Conservation (phyloP, 2,113 vertebrate genomes). For the Anas platyrhynchos region DNA sequence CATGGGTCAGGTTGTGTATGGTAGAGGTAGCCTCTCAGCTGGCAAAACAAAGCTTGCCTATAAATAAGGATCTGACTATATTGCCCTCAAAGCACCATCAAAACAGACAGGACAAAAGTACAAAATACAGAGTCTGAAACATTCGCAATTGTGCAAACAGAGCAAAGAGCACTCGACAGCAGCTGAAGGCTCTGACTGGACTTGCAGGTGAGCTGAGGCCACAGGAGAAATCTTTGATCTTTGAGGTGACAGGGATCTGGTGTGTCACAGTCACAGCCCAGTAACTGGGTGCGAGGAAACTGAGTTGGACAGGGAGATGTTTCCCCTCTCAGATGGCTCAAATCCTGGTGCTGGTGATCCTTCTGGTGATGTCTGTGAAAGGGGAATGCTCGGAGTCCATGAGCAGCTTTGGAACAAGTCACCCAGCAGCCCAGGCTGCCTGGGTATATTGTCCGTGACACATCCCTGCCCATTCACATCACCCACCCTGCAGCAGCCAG, state of each 20-base stretch:
- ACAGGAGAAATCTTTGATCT: not conserved
- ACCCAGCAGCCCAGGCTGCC: not conserved
- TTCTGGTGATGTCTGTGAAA: not conserved
- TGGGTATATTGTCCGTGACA: not conserved
- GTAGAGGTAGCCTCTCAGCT: not conserved
- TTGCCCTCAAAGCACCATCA: not conserved
- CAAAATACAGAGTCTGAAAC: not conserved
- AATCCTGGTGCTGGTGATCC: not conserved
- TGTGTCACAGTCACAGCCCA: not conserved
- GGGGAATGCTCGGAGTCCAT: not conserved
- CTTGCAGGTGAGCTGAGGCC: not conserved
- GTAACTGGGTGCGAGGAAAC: not conserved
- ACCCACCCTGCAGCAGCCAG: not conserved
- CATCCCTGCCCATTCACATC: not conserved
- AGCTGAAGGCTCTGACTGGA: not conserved
- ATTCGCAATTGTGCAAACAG: not conserved
- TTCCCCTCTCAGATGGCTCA: not conserved
- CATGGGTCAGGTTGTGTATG: rapidly evolving
- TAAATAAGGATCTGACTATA: not conserved
- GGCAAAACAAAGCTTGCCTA: not conserved
- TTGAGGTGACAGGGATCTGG: not conserved
- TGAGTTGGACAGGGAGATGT: not conserved
- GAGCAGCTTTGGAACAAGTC: not conserved
- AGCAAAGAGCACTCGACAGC: not conserved
- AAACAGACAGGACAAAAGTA: not conserved